Conservation (phyloP, 2,113 vertebrate species). For the Tenrec ecaudatus region DNA sequence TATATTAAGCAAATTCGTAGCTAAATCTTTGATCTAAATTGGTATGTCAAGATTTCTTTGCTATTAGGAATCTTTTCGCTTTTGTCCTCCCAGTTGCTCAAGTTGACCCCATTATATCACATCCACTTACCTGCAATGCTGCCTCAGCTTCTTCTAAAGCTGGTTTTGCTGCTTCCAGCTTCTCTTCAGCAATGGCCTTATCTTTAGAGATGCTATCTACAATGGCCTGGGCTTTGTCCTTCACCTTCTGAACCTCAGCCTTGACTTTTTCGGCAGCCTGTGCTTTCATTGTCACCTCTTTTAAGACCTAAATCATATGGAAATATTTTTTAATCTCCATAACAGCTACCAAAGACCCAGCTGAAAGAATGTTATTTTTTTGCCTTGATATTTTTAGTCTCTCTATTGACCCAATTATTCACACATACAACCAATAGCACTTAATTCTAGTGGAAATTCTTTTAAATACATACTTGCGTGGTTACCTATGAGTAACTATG, state of each 20-base stretch:
- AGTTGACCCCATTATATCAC: rapidly evolving
- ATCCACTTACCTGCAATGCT: constrained; percentile 90
- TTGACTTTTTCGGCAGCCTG: constrained; percentile 96
- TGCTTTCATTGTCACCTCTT: constrained; percentile 96
- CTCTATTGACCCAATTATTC: background rate
- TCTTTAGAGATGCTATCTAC: constrained; percentile 95
- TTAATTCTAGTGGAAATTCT: background rate
- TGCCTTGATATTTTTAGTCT: background rate
- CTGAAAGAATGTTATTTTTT: background rate
- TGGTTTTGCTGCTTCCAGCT: constrained; percentile 94
- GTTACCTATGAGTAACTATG: background rate
- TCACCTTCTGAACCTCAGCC: constrained; percentile 96
- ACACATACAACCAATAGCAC: background rate
- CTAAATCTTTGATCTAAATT: background rate
- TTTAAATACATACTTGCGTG: background rate
- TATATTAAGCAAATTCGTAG: background rate
- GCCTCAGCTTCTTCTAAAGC: constrained; percentile 95
- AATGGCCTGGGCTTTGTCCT: constrained; percentile 96
- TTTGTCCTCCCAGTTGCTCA: background rate
- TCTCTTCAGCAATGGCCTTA: constrained; percentile 94
- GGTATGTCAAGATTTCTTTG: background rate
- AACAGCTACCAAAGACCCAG: background rate
- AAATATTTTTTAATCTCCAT: background rate
- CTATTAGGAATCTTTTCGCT: background rate
- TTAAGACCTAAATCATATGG: constrained; percentile 90